phyloP scores from a whole-genome alignment of 2,797 vertebrate genomes.

The Clamator glandarius region DNA sequence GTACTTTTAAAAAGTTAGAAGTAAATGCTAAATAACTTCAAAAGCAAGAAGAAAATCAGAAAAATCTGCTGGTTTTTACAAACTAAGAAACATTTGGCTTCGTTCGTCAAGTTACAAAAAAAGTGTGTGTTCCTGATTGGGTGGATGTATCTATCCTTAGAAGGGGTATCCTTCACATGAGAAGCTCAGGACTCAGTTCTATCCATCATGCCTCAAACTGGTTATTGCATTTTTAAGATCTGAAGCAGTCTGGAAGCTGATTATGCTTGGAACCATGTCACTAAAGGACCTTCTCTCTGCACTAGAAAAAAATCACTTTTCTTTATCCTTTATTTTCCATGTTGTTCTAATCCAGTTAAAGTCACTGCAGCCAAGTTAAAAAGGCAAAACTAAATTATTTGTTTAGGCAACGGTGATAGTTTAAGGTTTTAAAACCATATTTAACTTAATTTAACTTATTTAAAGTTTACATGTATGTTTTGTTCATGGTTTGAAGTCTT shows the following conservation, averaged over 20 bases:
- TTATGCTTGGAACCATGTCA: not conserved
- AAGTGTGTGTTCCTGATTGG: not conserved
- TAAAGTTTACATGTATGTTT: not conserved
- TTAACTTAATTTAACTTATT: conserved; percentile 17
- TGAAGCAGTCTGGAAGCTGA: not conserved
- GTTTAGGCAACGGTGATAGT: not conserved
- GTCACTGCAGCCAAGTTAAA: conserved; percentile 7
- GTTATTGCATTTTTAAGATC: not conserved
- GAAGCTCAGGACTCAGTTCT: not conserved
- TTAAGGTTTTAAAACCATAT: not conserved
- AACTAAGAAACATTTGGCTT: not conserved
- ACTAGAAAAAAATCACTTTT: not conserved
- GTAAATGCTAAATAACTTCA: not conserved
- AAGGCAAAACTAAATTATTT: not conserved
- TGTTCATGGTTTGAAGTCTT: not conserved
- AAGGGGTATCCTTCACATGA: not conserved
- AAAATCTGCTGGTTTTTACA: not conserved
- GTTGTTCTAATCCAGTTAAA: not conserved
- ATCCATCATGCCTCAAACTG: not conserved
- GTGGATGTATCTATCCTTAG: not conserved
- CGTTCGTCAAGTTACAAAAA: not conserved
- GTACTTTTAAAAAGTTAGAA: not conserved
- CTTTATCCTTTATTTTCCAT: not conserved
- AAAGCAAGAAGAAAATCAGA: not conserved
- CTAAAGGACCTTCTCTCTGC: not conserved